These are phyloP conservation scores for Bubo scandiacus DNA, from an alignment of 2,113 vertebrate species.

Conservation along the genomic window DNA sequence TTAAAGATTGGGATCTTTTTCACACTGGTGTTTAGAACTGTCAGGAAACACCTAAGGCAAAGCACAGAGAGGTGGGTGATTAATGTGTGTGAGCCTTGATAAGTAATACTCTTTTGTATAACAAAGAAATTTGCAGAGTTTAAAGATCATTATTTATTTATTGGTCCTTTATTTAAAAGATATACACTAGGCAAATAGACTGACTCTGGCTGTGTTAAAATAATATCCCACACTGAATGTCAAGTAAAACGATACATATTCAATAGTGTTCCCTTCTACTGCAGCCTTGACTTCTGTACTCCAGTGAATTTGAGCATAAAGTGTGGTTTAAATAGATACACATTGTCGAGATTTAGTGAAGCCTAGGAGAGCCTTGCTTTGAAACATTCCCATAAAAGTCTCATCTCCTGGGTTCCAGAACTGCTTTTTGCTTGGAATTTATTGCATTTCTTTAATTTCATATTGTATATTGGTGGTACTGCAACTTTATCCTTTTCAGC, in stretches of 20 bases:
- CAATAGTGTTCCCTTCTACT: background rate
- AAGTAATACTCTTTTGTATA: background rate
- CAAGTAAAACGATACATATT: background rate
- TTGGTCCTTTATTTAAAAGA: background rate
- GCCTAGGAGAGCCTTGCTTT: background rate
- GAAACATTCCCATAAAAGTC: background rate
- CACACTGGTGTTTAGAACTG: background rate
- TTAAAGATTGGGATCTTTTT: background rate
- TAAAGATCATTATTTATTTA: background rate
- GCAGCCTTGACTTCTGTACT: background rate
- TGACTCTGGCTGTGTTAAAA: background rate
- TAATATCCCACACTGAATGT: background rate
- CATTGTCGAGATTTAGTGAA: background rate
- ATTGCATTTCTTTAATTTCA: background rate
- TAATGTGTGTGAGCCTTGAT: background rate
- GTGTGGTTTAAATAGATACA: background rate
- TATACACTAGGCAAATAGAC: background rate
- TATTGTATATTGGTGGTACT: background rate
- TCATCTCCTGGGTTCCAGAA: background rate
- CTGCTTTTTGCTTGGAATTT: conserved; percentile 14
- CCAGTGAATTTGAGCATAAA: background rate
- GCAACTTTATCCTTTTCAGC: background rate
- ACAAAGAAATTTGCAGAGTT: background rate
- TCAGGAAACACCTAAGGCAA: background rate
- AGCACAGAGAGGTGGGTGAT: background rate